Evolutionary conservation across 2,888 invertebrate genomes (phyloP).

Genomic region (Xiphydria camelus): DNA sequence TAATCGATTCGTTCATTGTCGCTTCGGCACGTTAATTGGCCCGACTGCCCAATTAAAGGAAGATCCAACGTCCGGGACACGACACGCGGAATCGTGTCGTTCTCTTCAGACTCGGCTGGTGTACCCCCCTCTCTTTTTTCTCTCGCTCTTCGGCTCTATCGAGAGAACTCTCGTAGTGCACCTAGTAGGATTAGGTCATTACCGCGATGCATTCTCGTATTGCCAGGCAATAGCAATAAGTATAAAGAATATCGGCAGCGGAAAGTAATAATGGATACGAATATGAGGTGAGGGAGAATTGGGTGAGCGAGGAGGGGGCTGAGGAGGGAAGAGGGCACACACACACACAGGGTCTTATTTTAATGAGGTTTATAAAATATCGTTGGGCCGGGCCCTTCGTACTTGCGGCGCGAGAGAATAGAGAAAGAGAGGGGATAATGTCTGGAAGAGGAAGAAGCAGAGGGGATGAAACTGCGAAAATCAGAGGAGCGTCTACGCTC

Average conservation of each 20-base stretch:
- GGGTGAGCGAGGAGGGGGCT: neutral
- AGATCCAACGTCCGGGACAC: neutral
- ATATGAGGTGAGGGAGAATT: neutral
- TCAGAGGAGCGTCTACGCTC: too few relatives aligned
- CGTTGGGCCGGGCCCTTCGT: too few relatives aligned
- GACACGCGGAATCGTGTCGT: neutral
- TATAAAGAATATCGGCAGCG: neutral
- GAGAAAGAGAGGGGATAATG: neutral
- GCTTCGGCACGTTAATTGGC: conserved; percentile 45
- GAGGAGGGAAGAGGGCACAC: conserved; percentile 1
- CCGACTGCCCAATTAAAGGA: conserved; percentile 37
- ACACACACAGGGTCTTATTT: too few relatives aligned
- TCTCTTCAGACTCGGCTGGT: neutral
- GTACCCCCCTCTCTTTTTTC: too few relatives aligned
- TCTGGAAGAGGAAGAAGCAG: too few relatives aligned
- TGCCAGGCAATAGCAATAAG: neutral
- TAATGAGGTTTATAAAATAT: conserved; percentile 16
- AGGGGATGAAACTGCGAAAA: too few relatives aligned
- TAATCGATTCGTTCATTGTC: conserved; percentile 52
- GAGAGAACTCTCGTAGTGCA: too few relatives aligned
- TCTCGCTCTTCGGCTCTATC: too few relatives aligned
- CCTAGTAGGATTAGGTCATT: neutral
- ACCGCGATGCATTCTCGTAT: neutral
- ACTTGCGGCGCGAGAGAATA: too few relatives aligned
- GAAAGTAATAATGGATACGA: neutral